Conservation (phyloP, 2,113 vertebrate species). For the Protobothrops flavoviridis region DNA sequence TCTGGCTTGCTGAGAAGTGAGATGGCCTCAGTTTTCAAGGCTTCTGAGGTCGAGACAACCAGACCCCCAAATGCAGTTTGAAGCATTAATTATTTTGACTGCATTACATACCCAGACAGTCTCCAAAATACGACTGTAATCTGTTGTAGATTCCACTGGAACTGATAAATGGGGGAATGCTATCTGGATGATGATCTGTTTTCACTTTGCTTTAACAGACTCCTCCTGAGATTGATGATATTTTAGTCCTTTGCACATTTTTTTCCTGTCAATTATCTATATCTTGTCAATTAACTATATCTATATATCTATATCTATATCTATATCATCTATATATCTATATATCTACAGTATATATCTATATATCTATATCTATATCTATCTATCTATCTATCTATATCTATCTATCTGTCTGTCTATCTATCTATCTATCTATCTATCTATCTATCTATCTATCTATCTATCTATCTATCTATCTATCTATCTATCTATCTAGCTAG, state of each 20-base stretch:
- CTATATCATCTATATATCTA: no score
- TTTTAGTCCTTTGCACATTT: not conserved
- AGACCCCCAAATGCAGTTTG: not conserved
- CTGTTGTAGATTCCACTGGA: not conserved
- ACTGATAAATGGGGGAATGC: not conserved
- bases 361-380: not conserved
- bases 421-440: no score
- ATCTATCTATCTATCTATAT: not conserved
- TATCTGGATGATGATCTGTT: not conserved
- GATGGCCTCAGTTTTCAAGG: not conserved
- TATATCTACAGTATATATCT: not conserved
- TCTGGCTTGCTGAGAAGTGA: not conserved
- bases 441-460: not conserved
- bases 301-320: no score
- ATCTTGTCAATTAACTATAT: no score
- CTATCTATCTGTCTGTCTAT: not conserved
- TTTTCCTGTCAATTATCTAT: no score
- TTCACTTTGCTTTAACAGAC: not conserved
- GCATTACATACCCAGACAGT: not conserved
- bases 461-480: not conserved
- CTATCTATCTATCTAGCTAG: no score
- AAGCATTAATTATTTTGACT: not conserved
- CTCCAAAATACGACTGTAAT: not conserved
- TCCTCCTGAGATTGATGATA: not conserved
- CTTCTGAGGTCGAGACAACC: not conserved